Conservation (phyloP, 2,797 vertebrate species). For the Tinamus major region DNA sequence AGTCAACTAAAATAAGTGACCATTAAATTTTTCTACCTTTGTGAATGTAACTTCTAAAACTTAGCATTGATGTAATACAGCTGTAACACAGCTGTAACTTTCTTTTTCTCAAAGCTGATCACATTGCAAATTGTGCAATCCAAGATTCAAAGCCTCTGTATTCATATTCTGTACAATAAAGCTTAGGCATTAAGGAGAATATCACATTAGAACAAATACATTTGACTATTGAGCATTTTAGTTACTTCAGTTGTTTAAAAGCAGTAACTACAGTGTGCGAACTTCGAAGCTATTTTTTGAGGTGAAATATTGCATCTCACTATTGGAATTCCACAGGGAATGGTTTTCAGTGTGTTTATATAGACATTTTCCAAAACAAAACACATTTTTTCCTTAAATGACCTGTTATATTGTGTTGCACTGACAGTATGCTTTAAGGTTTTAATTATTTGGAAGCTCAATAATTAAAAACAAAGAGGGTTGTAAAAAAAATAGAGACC, state of each 20-base stretch:
- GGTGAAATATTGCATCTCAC: not conserved
- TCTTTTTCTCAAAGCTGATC: not conserved
- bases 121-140: not conserved
- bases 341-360: not conserved
- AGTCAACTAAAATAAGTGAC: not conserved
- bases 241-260: not conserved
- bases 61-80: not conserved
- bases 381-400: not conserved
- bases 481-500: no score
- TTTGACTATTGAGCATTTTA: not conserved
- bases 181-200: not conserved
- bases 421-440: not conserved
- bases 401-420: accelerated
- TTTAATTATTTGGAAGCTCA: not conserved
- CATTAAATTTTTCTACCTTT: not conserved
- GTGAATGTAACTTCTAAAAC: not conserved
- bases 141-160: not conserved
- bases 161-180: not conserved
- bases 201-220: not conserved
- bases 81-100: not conserved
- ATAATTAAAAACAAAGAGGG: not conserved
- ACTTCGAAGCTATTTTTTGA: not conserved
- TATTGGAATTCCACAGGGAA: not conserved
- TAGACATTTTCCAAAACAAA: not conserved
- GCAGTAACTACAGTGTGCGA: not conserved